Evolutionary conservation across 2,797 vertebrate genomes (phyloP).

Genomic region (Selene dorsalis): DNA sequence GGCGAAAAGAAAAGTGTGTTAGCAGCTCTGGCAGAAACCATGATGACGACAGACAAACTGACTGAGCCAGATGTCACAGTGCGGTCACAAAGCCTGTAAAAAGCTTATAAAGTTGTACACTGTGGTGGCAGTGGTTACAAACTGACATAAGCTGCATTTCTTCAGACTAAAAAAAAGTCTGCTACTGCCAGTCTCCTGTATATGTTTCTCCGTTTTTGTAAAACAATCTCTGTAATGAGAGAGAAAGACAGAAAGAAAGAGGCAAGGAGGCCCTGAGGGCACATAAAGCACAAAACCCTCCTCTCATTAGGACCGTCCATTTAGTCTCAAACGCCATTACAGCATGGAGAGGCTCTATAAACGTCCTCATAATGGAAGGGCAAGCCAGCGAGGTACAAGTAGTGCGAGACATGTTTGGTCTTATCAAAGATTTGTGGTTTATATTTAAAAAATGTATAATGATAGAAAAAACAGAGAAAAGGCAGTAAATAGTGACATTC

Average conservation of each 20-base stretch:
- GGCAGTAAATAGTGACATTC: not conserved
- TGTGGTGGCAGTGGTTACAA: conserved; percentile 36
- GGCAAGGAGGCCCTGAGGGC: conserved; percentile 17
- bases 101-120: conserved; percentile 38
- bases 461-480: not conserved
- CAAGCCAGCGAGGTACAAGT: not conserved
- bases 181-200: conserved; percentile 21
- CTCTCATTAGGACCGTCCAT: conserved; percentile 17
- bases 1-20: conserved; percentile 4
- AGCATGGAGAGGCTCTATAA: not conserved
- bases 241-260: not conserved
- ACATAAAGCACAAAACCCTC: conserved; percentile 21
- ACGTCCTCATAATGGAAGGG: not conserved
- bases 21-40: conserved; percentile 28
- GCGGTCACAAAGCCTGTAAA: conserved; percentile 61
- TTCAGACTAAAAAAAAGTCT: conserved; percentile 20
- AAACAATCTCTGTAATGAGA: conserved; percentile 25
- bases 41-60: conserved; percentile 30
- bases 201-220: conserved; percentile 24
- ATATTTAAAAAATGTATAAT: not conserved
- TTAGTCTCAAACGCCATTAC: conserved; percentile 10
- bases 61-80: conserved; percentile 50
- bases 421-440: not conserved
- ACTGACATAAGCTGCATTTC: conserved; percentile 8
- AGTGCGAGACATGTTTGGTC: not conserved